Evolutionary conservation across 2,113 vertebrate genomes (phyloP).

Genomic region (Oxyura jamaicensis): DNA sequence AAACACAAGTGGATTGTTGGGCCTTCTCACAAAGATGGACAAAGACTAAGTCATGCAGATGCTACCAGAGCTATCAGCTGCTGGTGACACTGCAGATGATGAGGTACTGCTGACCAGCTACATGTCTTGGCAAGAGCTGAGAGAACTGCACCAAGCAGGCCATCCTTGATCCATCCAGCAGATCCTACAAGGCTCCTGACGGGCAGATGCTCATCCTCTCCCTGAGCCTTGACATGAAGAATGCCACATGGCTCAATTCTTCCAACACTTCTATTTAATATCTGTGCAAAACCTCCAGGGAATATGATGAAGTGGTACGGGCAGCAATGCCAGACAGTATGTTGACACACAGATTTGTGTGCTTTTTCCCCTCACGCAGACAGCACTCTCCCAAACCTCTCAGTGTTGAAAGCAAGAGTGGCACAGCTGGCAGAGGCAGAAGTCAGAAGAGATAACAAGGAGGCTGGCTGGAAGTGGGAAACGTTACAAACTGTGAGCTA

Average conservation of each 20-base stretch:
- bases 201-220: neutral
- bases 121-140: neutral
- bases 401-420: neutral
- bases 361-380: neutral
- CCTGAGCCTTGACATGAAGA: constrained; percentile 11
- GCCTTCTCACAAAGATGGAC: neutral
- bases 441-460: neutral
- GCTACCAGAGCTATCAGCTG: neutral
- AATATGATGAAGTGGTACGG: neutral
- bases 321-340: constrained; percentile 11
- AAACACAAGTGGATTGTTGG: neutral
- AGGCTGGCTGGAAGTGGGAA: neutral
- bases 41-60: neutral
- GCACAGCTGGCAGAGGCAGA: neutral
- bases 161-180: neutral
- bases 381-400: neutral
- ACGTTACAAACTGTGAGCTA: neutral
- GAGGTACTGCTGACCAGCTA: neutral
- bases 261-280: constrained; percentile 32
- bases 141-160: neutral
- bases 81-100: neutral
- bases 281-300: neutral
- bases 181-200: neutral
- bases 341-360: neutral
- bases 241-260: constrained; percentile 14